These are phyloP conservation scores for Aphelocoma coerulescens DNA, from an alignment of 2,113 vertebrate genomes.

Conservation along the genomic window DNA sequence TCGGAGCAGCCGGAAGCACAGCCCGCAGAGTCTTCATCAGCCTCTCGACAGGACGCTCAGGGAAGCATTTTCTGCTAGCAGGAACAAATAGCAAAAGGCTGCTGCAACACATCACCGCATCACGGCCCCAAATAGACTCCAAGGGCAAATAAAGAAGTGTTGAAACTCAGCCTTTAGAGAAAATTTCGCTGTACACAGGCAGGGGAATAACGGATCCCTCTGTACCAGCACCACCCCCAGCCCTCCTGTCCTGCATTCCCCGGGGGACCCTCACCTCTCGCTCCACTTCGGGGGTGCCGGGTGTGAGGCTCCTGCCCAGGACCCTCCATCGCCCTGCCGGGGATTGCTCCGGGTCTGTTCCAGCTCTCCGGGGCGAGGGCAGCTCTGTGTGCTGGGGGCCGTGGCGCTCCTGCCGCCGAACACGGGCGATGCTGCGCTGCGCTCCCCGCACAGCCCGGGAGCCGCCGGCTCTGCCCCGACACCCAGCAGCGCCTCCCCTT, in stretches of 20 bases:
- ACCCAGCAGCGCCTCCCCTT: not conserved
- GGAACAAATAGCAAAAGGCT: not conserved
- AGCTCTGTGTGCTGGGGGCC: not conserved
- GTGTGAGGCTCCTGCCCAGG: not conserved
- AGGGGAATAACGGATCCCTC: not conserved
- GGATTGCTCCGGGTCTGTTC: not conserved
- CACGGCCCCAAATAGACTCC: not conserved
- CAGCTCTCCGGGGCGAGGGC: not conserved
- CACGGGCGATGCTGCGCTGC: not conserved
- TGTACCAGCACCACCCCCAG: not conserved
- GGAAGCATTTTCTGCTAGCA: not conserved
- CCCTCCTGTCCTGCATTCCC: not conserved
- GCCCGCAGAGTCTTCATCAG: fast-evolving
- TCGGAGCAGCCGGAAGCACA: not conserved
- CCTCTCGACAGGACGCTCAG: no score
- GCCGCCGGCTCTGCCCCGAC: not conserved
- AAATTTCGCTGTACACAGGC: not conserved
- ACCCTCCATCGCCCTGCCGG: not conserved
- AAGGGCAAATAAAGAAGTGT: not conserved
- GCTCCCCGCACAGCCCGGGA: not conserved
- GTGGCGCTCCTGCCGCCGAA: not conserved
- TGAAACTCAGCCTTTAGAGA: not conserved
- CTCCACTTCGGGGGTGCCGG: not conserved
- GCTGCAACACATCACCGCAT: no score
- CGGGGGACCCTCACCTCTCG: constrained; percentile 34